phyloP scores from a whole-genome alignment of 1,140 invertebrate genomes.

The Phymorhynchus buccinoides region DNA sequence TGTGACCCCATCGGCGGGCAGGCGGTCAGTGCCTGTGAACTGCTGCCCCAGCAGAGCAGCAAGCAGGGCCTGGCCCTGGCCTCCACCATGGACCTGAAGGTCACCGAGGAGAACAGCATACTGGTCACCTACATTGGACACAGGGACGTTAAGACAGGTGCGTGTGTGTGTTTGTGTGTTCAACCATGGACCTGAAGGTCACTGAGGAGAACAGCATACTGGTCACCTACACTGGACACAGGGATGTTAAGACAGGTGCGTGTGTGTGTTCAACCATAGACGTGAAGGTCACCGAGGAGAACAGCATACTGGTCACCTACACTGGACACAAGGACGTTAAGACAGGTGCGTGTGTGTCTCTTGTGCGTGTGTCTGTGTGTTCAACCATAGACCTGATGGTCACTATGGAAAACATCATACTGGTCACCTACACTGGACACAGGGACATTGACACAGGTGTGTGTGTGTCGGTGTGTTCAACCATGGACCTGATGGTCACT shows the following conservation, averaged over 20 bases:
- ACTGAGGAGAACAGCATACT: constrained; percentile 58
- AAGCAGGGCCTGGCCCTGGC: constrained; percentile 48
- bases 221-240: constrained; percentile 56
- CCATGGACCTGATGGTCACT: constrained; percentile 52
- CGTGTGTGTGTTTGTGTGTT: neutral
- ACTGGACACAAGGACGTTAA: constrained; percentile 47
- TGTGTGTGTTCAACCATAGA: constrained; percentile 26
- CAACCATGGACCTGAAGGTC: constrained; percentile 51
- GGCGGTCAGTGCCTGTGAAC: constrained; percentile 46
- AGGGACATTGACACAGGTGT: constrained; percentile 28
- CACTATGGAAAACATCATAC: too few species aligned
- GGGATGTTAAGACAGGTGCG: constrained; percentile 29
- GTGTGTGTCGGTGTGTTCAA: neutral
- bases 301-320: constrained; percentile 58
- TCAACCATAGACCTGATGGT: neutral
- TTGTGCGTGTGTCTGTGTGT: constrained; percentile 20
- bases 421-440: too few species aligned
- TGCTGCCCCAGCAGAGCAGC: constrained; percentile 10
- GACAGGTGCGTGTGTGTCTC: constrained; percentile 3
- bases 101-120: constrained; percentile 58
- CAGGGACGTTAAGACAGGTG: constrained; percentile 33
- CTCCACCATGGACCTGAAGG: constrained; percentile 49
- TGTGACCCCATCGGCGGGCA: constrained; percentile 43
- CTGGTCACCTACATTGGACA: constrained; percentile 57
- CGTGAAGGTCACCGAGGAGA: constrained; percentile 59